A percentile compares a stretch with the other conserved stretches of the same genome.
phyloP scores from a whole-genome alignment of 2,797 vertebrate genomes.

The Rhinatrema bivittatum region DNA sequence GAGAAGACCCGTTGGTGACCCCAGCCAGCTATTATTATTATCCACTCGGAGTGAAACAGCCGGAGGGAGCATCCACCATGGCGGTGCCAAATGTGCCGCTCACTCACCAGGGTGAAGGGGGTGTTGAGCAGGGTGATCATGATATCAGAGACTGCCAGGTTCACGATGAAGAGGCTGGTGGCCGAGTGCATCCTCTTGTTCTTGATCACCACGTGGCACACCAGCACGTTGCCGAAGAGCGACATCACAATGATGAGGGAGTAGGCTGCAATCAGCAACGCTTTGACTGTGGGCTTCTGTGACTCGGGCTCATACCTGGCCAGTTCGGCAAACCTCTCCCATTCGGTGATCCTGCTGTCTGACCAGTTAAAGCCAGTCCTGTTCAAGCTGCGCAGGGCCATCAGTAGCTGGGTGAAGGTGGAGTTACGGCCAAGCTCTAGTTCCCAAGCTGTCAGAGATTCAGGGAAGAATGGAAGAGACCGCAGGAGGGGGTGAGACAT shows the following conservation, averaged over 20 bases:
- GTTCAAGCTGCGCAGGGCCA: slow-evolving; percentile 20
- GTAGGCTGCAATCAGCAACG: slow-evolving; percentile 19
- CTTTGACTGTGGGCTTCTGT: slow-evolving; percentile 37
- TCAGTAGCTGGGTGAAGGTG: slow-evolving; percentile 21
- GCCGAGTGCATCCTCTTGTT: slow-evolving; percentile 58
- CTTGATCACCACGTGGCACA: slow-evolving; percentile 64
- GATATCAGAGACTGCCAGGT: slow-evolving; percentile 56
- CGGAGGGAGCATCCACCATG: too few relatives aligned
- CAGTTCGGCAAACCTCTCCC: slow-evolving; percentile 38
- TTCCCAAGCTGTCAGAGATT: neutral
- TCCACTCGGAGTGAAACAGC: too few relatives aligned
- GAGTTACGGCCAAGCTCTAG: slow-evolving; percentile 14
- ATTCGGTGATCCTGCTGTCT: slow-evolving; percentile 32
- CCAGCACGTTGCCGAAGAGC: slow-evolving; percentile 53
- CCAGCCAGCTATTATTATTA: too few relatives aligned
- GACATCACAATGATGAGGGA: slow-evolving; percentile 28
- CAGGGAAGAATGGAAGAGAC: neutral
- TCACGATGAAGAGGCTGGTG: slow-evolving; percentile 62
- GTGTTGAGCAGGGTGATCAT: slow-evolving; percentile 63
- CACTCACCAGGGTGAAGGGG: slow-evolving; percentile 68
- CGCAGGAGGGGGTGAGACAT: neutral
- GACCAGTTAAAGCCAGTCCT: slow-evolving; percentile 40
- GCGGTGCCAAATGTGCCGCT: too few relatives aligned
- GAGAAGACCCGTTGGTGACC: too few relatives aligned
- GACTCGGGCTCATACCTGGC: slow-evolving; percentile 32